Conservation (phyloP, 2,797 vertebrate species). For the Poeciliopsis paucimaculata region DNA sequence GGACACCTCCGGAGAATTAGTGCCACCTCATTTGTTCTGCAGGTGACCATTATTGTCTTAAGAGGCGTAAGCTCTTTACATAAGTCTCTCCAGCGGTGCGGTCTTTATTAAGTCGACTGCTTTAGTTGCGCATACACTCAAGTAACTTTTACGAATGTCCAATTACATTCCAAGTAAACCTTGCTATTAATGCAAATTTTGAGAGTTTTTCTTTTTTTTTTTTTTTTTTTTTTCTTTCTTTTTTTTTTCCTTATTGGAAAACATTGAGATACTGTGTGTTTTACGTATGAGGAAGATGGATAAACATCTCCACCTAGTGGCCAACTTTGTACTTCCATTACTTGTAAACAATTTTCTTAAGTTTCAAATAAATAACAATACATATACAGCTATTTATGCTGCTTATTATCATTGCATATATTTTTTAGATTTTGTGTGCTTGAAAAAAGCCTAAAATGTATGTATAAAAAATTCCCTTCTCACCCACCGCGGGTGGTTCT, state of each 20-base stretch:
- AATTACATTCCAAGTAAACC: slow-evolving; percentile 1
- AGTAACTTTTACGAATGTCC: not conserved
- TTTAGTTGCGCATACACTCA: slow-evolving; percentile 30
- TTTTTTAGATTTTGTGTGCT: not conserved
- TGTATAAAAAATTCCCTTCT: no score
- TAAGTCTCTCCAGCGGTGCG: slow-evolving; percentile 55
- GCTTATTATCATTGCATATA: not conserved
- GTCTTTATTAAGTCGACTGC: slow-evolving; percentile 30
- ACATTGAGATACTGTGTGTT: not conserved
- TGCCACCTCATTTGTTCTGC: slow-evolving; percentile 60
- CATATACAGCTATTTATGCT: not conserved
- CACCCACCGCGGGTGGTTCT: no score
- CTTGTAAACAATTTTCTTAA: not conserved
- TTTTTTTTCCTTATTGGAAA: slow-evolving; percentile 1
- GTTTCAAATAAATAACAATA: not conserved
- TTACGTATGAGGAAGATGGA: not conserved
- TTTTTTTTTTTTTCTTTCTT: not conserved
- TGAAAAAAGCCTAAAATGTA: not conserved
- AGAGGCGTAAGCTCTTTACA: slow-evolving; percentile 61
- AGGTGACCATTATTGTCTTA: slow-evolving; percentile 65
- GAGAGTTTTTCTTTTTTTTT: not conserved
- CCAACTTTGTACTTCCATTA: slow-evolving; percentile 7
- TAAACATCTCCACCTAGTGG: slow-evolving; percentile 58
- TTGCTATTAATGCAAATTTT: not conserved
- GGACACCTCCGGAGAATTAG: slow-evolving; percentile 62